Evolutionary conservation across 53 echinoderm and acorn worm species (phyloP).

Genomic region (Pentamera pediparva): DNA sequence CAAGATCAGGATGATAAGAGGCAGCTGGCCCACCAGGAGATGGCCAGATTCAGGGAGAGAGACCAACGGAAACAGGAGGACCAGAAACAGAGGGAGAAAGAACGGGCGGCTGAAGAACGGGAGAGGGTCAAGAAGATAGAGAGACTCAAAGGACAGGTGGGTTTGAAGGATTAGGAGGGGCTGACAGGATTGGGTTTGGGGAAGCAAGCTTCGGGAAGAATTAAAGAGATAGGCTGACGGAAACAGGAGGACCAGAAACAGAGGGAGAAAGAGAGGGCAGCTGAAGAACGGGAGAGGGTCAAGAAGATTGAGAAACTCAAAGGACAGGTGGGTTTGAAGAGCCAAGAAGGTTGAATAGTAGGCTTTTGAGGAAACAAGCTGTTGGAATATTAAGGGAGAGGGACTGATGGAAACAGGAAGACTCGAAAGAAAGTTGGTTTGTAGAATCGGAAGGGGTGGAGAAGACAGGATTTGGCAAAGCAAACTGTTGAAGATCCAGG

Average conservation of each 20-base stretch:
- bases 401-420: conserved; percentile 59
- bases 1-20: conserved; percentile 61
- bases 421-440: conserved; percentile 56
- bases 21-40: conserved; percentile 41
- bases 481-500: too few relatives aligned
- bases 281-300: conserved; percentile 58
- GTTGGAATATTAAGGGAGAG: conserved; percentile 73
- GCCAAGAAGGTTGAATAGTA: too few relatives aligned
- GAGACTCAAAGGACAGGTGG: conserved; percentile 81
- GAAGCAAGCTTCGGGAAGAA: conserved; percentile 57
- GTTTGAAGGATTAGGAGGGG: too few relatives aligned
- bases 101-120: conserved; percentile 58
- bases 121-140: conserved; percentile 66
- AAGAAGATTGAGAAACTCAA: conserved; percentile 75
- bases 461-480: too few relatives aligned
- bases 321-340: conserved; percentile 75
- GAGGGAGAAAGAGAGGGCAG: conserved; percentile 66
- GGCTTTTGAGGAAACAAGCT: conserved; percentile 45
- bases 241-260: conserved; percentile 58
- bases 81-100: conserved; percentile 61
- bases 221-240: conserved; percentile 68
- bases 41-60: conserved; percentile 74
- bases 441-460: conserved; percentile 59
- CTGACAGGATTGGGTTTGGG: too few relatives aligned
- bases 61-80: conserved; percentile 62